Evolutionary conservation across 2,113 vertebrate genomes (phyloP), one percentile per base, ranked within the genome.

Genomic region (Greenwoodochromis staneri): DNA sequence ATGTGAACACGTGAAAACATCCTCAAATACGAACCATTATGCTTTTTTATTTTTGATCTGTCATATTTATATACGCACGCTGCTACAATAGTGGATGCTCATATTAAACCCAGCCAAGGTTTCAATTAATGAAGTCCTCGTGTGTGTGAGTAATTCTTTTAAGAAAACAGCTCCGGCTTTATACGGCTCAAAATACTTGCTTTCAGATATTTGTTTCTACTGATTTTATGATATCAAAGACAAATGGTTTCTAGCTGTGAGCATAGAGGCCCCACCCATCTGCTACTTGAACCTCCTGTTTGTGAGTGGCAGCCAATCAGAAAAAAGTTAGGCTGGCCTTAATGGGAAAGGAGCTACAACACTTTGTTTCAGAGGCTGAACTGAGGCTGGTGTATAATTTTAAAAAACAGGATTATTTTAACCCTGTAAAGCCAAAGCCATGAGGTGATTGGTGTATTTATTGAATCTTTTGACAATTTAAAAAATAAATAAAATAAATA

Each of bases 21-120:
- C 36, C 12, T 71, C n/a, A 42, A 71, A 71, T 40, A 40, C 1
- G 0, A 24, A 21, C n/a, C 21, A 27, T 10, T 71, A 7, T 45
- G n/a, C n/a, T 45, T 73, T 73, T 73, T 7, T 45, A 73, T 45
- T 73, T 73, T 24, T 0, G 8, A 42, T 73, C 38, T 73, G 13
- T 73, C 40, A 3, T 73, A 73, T 73, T 45, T 45, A 73, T 45
- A 73, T 17, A 42, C 1, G 8, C 66, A 71, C 5, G 0, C 8
- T 42, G 69, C 21, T 73, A 17, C 21, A 73, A 27, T 45, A 45
- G 40, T 73, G 13, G 21, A 45, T 7, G 21, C 40, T 45, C 38
- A 73, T 71, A 71, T 71, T 45, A 71, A 16, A 42, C 13, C 13
- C 13, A 42, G 38, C 2, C 38, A 71, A 45, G 66, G 38, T 71